Percentiles rank a stretch among this genome's conserved stretches.
Conservation (phyloP, 2,113 vertebrate species). For the Elaphurus davidianus region DNA sequence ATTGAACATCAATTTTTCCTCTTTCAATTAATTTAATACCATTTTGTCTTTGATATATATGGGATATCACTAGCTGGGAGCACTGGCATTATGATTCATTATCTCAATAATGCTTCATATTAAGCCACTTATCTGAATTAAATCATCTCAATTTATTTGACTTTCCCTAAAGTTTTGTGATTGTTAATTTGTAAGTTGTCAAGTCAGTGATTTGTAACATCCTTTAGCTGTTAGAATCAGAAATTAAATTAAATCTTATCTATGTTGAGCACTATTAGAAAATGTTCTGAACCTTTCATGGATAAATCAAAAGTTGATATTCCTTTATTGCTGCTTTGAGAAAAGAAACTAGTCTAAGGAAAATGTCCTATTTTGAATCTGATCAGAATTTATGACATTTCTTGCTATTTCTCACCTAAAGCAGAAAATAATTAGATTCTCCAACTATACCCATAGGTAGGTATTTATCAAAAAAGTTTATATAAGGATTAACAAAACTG, state of each 20-base stretch:
- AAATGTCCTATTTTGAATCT: not conserved
- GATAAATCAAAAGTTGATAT: not conserved
- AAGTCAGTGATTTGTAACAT: not conserved
- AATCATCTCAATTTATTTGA: conserved; percentile 13
- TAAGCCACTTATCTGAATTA: conserved; percentile 11
- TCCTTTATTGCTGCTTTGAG: not conserved
- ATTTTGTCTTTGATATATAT: conserved; percentile 7
- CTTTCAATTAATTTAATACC: not conserved
- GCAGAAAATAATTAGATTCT: not conserved
- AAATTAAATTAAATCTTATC: conserved; percentile 36
- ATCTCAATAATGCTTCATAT: not conserved
- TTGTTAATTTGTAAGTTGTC: not conserved
- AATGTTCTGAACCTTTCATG: not conserved
- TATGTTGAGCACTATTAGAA: not conserved
- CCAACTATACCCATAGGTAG: not conserved
- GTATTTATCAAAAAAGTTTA: not conserved
- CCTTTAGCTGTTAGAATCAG: not conserved
- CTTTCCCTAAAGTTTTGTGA: conserved; percentile 14
- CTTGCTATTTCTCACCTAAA: not conserved
- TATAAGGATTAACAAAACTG: not conserved
- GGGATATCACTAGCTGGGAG: not conserved
- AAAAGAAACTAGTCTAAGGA: not conserved
- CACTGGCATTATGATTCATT: not conserved
- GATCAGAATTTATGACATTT: not conserved
- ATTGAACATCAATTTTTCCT: not conserved